Conservation (phyloP, 2,797 vertebrate genomes). For the Alfaro cultratus region DNA sequence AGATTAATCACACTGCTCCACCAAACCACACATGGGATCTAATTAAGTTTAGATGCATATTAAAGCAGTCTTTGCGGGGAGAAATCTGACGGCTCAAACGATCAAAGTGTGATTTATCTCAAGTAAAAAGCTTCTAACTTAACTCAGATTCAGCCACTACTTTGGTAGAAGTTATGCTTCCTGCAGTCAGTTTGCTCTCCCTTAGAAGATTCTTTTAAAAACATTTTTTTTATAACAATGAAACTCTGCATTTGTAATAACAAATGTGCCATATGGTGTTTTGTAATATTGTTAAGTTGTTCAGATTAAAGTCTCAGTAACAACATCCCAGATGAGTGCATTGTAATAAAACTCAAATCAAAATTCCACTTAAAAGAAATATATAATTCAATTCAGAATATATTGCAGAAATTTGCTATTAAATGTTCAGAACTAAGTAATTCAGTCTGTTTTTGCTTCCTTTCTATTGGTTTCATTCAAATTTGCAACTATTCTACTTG, state of each 20-base stretch:
- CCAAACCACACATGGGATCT: constrained; percentile 1
- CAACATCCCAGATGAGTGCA: not conserved
- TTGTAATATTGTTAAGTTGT: too few relatives aligned
- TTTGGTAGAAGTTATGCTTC: not conserved
- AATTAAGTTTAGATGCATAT: constrained; percentile 1
- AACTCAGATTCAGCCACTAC: not conserved
- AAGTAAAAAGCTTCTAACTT: not conserved
- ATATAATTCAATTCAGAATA: not conserved
- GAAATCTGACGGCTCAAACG: not conserved
- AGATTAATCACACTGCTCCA: constrained; percentile 7
- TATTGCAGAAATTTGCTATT: not conserved
- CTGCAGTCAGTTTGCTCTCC: not conserved
- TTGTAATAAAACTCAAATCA: not conserved
- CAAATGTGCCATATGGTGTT: not conserved
- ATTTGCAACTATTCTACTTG: not conserved
- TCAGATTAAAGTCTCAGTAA: not conserved
- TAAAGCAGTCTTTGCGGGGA: not conserved
- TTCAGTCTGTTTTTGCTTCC: not conserved
- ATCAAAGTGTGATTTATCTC: constrained; percentile 5
- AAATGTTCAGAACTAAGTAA: not conserved
- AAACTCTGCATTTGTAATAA: not conserved
- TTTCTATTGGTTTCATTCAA: not conserved
- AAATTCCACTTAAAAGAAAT: not conserved
- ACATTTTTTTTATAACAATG: not conserved
- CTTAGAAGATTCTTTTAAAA: not conserved